Percentiles rank a stretch among this genome's conserved stretches.
Conservation (phyloP, 2,113 vertebrate species). For the Corythornis madagascariensis region DNA sequence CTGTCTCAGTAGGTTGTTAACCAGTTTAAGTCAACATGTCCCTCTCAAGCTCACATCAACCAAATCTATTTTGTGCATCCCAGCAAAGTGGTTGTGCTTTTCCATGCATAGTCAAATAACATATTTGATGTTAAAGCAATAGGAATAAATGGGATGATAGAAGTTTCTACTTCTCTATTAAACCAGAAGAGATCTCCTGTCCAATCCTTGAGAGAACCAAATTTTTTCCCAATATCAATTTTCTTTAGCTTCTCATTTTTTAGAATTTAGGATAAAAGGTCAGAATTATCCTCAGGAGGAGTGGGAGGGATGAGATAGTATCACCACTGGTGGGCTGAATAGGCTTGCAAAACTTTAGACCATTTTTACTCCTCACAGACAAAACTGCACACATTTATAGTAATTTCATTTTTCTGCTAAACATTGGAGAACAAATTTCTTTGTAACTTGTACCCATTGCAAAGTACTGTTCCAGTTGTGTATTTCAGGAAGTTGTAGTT, state of each 20-base stretch:
- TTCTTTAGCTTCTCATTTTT: neutral
- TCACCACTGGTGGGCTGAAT: neutral
- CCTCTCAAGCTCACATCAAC: neutral
- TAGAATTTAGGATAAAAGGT: neutral
- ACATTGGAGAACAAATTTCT: slow-evolving; percentile 19
- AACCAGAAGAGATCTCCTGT: neutral
- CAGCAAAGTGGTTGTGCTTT: neutral
- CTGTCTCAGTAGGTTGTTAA: neutral
- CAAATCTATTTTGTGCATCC: neutral
- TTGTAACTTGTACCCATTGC: neutral
- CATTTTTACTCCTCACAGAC: neutral
- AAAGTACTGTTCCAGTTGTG: neutral
- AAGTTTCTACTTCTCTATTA: neutral
- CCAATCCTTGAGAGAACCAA: neutral
- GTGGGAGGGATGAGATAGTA: rapidly evolving
- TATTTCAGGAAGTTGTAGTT: slow-evolving; percentile 56
- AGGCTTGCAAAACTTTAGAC: neutral
- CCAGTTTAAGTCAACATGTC: neutral
- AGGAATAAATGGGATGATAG: neutral
- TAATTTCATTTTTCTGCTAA: slow-evolving; percentile 23
- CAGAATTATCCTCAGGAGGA: neutral
- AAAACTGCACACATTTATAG: neutral
- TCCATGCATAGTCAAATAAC: neutral
- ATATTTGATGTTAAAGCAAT: neutral
- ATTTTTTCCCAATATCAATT: neutral